Conservation (phyloP, 2,888 invertebrate species). For the Caenorhabditis macrosperma region DNA sequence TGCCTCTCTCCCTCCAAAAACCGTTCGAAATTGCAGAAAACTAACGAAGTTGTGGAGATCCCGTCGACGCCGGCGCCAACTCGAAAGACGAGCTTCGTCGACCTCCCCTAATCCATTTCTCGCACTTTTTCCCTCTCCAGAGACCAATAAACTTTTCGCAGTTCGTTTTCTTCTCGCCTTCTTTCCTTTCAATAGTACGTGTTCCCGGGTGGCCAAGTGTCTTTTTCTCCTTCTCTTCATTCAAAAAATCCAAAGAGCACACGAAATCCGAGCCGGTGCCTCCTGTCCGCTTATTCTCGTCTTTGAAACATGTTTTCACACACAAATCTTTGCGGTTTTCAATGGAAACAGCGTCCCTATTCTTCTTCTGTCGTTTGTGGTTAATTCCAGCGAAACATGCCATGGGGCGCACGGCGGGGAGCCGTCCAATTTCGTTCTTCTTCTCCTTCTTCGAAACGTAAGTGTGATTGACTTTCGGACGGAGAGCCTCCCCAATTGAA, state of each 20-base stretch:
- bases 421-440: neutral
- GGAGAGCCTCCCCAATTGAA: neutral
- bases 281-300: neutral
- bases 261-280: neutral
- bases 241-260: neutral
- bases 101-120: slow-evolving; percentile 27
- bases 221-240: no score
- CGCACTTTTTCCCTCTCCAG: neutral
- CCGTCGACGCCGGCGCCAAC: slow-evolving; percentile 48
- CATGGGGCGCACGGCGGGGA: neutral
- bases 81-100: slow-evolving; percentile 36
- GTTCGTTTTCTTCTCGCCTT: neutral
- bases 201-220: no score
- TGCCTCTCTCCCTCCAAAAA: no score
- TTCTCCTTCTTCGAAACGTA: neutral
- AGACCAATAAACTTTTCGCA: neutral
- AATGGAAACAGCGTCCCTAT: no score
- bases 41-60: slow-evolving; percentile 25
- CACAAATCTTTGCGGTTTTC: no score
- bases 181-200: neutral
- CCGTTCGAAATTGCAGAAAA: slow-evolving; percentile 52
- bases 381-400: neutral
- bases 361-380: no score
- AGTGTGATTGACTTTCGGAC: neutral
- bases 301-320: slow-evolving; percentile 32